phyloP scores from a whole-genome alignment of 2,888 invertebrate genomes.

The Bruchidius siliquastri region DNA sequence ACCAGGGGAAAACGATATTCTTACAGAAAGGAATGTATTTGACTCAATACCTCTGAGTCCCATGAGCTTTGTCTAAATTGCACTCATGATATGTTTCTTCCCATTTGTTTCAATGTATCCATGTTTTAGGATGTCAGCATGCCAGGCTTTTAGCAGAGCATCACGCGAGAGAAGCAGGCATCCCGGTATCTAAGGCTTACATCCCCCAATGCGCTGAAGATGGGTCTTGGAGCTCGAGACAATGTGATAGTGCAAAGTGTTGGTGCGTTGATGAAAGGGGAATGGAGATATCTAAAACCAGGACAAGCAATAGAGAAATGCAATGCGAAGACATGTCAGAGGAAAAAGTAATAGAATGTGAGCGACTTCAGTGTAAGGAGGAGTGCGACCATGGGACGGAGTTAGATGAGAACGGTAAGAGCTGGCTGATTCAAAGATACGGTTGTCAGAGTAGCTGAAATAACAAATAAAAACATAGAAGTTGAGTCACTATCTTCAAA shows the following conservation, averaged over 20 bases:
- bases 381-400: conserved; percentile 62
- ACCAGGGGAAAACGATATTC: too few species aligned
- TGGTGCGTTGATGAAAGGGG: conserved; percentile 81
- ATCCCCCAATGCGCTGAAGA: conserved; percentile 68
- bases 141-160: conserved; percentile 52
- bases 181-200: conserved; percentile 69
- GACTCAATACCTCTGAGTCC: too few species aligned
- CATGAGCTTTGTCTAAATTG: too few species aligned
- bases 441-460: too few species aligned
- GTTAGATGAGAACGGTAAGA: conserved; percentile 45
- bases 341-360: conserved; percentile 45
- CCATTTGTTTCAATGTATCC: too few species aligned
- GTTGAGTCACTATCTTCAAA: too few species aligned
- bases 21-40: too few species aligned
- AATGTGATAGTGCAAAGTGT: conserved; percentile 69
- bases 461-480: too few species aligned
- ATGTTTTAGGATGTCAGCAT: conserved; percentile 60
- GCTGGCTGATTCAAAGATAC: not conserved
- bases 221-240: conserved; percentile 66
- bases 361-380: conserved; percentile 47
- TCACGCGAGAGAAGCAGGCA: conserved; percentile 65
- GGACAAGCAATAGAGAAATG: conserved; percentile 41
- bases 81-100: too few species aligned
- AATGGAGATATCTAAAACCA: conserved; percentile 67
- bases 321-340: conserved; percentile 47